These are phyloP conservation scores for Epizoanthus scotinus DNA, from an alignment of 92 coral and sea anemone species.

Conservation along the genomic window DNA sequence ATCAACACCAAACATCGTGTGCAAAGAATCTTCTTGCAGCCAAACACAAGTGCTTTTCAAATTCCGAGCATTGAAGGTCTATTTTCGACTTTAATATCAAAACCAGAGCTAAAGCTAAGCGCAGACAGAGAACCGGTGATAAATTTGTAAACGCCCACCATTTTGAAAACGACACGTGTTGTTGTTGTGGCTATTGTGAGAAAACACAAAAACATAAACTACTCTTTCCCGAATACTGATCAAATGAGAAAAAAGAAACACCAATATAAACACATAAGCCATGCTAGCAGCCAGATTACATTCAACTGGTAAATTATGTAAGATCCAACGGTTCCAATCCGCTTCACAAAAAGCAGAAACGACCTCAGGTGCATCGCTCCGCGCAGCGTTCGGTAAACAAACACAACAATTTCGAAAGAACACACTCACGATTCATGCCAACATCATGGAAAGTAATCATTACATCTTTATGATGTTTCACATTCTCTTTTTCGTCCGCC, in stretches of 20 bases:
- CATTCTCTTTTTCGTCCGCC: slow-evolving; percentile 85
- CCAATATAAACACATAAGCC: too few species aligned
- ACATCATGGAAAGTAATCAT: slow-evolving; percentile 97
- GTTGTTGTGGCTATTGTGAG: not conserved
- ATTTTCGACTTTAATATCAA: not conserved
- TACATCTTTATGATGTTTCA: slow-evolving; percentile 82
- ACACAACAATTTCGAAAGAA: slow-evolving; percentile 13
- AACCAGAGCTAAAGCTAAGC: not conserved
- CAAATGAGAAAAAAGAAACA: not conserved
- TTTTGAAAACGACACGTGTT: slow-evolving; percentile 41
- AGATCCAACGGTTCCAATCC: too few species aligned
- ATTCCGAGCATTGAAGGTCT: not conserved
- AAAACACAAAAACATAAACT: not conserved
- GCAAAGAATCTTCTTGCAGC: too few species aligned
- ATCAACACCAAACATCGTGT: too few species aligned
- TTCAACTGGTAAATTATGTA: not conserved
- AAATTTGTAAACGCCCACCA: slow-evolving; percentile 30
- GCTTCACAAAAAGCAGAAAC: too few species aligned
- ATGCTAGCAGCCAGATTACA: not conserved
- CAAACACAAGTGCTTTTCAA: not conserved
- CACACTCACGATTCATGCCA: slow-evolving; percentile 92
- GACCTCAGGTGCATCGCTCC: too few species aligned
- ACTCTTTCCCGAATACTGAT: not conserved
- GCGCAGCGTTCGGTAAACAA: not conserved
- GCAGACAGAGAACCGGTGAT: not conserved